phyloP scores from a whole-genome alignment of 2,113 vertebrate species.

The Miniopterus natalensis region DNA sequence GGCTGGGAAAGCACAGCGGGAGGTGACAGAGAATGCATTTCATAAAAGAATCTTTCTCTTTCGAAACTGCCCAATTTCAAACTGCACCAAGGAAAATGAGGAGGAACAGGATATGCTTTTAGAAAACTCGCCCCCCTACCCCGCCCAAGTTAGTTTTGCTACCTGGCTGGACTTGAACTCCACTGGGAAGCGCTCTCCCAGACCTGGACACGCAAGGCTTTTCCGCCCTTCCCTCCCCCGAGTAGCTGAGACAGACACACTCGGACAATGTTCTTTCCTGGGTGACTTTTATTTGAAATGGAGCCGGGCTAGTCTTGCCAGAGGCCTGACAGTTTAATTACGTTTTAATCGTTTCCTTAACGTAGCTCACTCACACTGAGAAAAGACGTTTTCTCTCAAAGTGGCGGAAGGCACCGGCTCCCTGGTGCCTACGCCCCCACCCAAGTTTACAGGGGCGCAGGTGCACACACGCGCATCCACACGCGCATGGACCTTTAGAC shows the following conservation, averaged over 20 bases:
- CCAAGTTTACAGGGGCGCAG: background rate
- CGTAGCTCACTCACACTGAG: background rate
- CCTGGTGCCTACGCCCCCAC: fast-evolving
- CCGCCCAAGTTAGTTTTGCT: background rate
- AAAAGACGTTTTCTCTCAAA: constrained; percentile 33
- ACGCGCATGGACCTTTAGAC: too few species aligned
- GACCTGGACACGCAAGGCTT: background rate
- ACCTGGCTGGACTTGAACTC: background rate
- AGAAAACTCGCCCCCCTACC: background rate
- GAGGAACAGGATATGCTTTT: background rate
- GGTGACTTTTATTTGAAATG: constrained; percentile 18
- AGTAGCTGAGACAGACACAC: background rate
- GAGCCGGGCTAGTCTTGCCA: background rate
- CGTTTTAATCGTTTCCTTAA: constrained; percentile 22
- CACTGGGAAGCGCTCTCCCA: background rate
- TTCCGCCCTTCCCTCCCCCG: background rate
- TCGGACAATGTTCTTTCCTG: background rate
- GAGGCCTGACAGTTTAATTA: constrained; percentile 7
- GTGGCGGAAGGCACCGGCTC: background rate
- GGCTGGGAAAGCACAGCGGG: background rate
- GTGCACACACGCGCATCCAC: background rate
- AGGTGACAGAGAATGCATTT: background rate
- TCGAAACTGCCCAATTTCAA: constrained; percentile 1
- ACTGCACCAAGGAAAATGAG: background rate
- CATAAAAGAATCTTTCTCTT: background rate